These are phyloP conservation scores for Nannoperca australis DNA, from an alignment of 2,797 vertebrate species.

Conservation along the genomic window DNA sequence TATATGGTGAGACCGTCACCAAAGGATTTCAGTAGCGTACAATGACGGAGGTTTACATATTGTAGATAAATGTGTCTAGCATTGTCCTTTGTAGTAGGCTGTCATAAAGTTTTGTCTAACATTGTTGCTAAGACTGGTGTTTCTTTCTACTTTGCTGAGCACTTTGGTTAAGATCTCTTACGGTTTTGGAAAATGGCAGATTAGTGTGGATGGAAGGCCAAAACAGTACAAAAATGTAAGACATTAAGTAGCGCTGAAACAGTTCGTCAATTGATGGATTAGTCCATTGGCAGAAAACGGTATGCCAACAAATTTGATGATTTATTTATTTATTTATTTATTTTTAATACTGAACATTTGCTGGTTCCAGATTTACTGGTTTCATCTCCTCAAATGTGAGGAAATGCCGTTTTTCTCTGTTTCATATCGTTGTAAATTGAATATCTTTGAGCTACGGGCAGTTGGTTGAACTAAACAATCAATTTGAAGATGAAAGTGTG, in stretches of 20 bases:
- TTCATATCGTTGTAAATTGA: neutral
- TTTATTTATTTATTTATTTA: constrained; percentile 3
- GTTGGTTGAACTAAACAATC: neutral
- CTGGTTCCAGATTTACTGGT: constrained; percentile 9
- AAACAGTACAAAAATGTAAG: constrained; percentile 1
- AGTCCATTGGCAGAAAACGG: constrained; percentile 19
- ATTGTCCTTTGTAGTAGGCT: neutral
- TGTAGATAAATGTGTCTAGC: neutral
- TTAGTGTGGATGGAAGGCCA: constrained; percentile 6
- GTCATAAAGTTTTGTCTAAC: neutral
- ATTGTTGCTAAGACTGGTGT: neutral
- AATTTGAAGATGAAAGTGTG: neutral
- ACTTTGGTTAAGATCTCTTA: neutral
- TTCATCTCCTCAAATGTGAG: neutral
- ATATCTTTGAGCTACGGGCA: neutral
- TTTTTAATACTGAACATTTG: constrained; percentile 14
- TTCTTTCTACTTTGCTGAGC: neutral
- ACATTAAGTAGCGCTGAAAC: constrained; percentile 13
- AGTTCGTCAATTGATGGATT: constrained; percentile 19
- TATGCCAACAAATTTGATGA: neutral
- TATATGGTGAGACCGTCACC: constrained; percentile 33
- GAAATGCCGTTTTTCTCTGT: neutral
- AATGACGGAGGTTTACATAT: constrained; percentile 15
- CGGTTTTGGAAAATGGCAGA: neutral
- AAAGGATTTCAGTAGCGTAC: constrained; percentile 14